Percentiles rank a stretch among this genome's conserved stretches.
Conservation (phyloP, 2,888 invertebrate genomes). For the Teleogryllus oceanicus region DNA sequence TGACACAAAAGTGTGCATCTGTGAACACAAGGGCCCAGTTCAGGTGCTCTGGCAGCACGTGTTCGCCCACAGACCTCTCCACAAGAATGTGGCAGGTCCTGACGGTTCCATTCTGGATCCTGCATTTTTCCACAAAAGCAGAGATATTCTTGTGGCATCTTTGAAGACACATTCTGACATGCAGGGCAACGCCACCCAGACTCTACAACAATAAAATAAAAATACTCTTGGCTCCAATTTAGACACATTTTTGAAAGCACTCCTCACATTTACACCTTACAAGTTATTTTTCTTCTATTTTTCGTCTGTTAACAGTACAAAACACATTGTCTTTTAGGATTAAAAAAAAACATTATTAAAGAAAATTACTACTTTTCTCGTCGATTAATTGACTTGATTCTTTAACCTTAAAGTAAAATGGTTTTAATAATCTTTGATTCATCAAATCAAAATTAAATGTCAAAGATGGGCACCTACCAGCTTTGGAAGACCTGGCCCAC, state of each 20-base stretch:
- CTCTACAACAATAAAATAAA: slow-evolving; percentile 47
- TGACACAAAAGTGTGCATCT: slow-evolving; percentile 80
- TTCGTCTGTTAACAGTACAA: neutral
- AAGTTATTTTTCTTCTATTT: neutral
- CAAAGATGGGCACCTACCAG: slow-evolving; percentile 48
- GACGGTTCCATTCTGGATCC: slow-evolving; percentile 72
- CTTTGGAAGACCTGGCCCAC: slow-evolving; percentile 84
- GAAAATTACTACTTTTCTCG: no score
- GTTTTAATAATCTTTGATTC: no score
- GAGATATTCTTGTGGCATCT: slow-evolving; percentile 73
- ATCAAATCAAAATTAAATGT: no score
- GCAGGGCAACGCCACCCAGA: slow-evolving; percentile 94
- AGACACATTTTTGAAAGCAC: neutral
- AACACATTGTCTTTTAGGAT: neutral
- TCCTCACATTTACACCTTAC: neutral
- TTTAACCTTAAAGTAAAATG: no score
- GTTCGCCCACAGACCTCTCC: slow-evolving; percentile 75
- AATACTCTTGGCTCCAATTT: neutral
- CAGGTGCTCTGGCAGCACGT: slow-evolving; percentile 48
- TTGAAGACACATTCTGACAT: slow-evolving; percentile 77
- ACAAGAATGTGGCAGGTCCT: slow-evolving; percentile 85
- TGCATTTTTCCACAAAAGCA: slow-evolving; percentile 86
- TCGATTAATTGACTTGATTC: no score
- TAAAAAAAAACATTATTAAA: no score
- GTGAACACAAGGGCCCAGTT: slow-evolving; percentile 48